These are phyloP conservation scores for Morpho helenor DNA, from an alignment of 2,888 invertebrate genomes.

Conservation along the genomic window DNA sequence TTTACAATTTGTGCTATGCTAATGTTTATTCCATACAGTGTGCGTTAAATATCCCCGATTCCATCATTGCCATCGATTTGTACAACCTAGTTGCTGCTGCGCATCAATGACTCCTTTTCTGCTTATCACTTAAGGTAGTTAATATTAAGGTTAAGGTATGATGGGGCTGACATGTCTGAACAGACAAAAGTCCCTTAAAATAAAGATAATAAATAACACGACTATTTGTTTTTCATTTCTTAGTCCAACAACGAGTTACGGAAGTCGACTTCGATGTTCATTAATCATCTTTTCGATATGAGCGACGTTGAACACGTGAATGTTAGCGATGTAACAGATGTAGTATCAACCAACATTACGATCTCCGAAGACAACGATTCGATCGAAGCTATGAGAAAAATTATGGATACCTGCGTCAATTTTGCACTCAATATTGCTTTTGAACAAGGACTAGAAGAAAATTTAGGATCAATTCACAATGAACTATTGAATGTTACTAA, in stretches of 20 bases:
- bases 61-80: too few species aligned
- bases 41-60: too few species aligned
- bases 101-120: too few species aligned
- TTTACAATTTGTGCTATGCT: too few species aligned
- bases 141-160: too few species aligned
- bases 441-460: constrained; percentile 28
- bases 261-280: constrained; percentile 58
- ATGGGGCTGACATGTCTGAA: too few species aligned
- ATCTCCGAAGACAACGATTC: constrained; percentile 34
- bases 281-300: constrained; percentile 63
- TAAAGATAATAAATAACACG: too few species aligned
- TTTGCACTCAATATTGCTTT: constrained; percentile 38
- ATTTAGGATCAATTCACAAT: constrained; percentile 10
- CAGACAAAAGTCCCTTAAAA: too few species aligned
- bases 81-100: too few species aligned
- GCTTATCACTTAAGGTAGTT: too few species aligned
- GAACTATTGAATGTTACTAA: constrained; percentile 28
- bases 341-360: constrained; percentile 25
- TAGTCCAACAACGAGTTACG: constrained; percentile 36
- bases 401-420: constrained; percentile 49
- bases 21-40: too few species aligned
- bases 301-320: constrained; percentile 52
- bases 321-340: constrained; percentile 31
- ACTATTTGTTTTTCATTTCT: background rate
- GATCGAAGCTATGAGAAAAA: constrained; percentile 42